Conservation (phyloP, 1,140 invertebrate species). For the Fopius arisanus region DNA sequence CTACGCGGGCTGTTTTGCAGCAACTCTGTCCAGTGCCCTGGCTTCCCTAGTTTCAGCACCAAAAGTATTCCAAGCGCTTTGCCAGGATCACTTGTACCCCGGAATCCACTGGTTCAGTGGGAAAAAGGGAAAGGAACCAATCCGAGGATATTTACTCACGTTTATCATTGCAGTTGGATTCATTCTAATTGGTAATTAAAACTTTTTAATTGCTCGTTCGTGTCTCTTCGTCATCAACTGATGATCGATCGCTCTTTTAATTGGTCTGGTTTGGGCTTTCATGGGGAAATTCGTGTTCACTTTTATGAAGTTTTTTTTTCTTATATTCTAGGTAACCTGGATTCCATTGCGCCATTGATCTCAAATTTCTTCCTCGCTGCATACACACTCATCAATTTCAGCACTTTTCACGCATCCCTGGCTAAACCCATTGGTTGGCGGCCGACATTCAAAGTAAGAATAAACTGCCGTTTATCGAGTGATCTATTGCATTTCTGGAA, state of each 20-base stretch:
- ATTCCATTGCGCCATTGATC: conserved; percentile 94
- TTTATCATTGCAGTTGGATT: conserved; percentile 90
- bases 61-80: conserved; percentile 93
- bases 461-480: neutral
- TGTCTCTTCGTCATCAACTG: too few species aligned
- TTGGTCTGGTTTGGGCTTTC: too few species aligned
- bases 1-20: conserved; percentile 96
- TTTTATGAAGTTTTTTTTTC: neutral
- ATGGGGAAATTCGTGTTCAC: too few species aligned
- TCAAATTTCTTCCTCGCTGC: conserved; percentile 98
- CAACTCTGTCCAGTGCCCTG: conserved; percentile 93
- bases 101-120: conserved; percentile 91
- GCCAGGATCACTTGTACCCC: conserved; percentile 95
- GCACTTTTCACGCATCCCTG: conserved; percentile 93
- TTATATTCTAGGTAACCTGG: conserved; percentile 76
- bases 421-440: conserved; percentile 88
- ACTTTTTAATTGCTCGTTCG: neutral
- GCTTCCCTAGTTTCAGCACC: conserved; percentile 96
- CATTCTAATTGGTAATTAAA: conserved; percentile 83
- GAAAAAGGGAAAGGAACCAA: conserved; percentile 91
- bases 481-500: neutral
- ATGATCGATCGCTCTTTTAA: too few species aligned
- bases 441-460: conserved; percentile 81
- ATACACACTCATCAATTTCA: conserved; percentile 97
- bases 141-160: conserved; percentile 89